These are phyloP conservation scores for Tuta absoluta DNA, from an alignment of 2,888 invertebrate species.

Conservation along the genomic window DNA sequence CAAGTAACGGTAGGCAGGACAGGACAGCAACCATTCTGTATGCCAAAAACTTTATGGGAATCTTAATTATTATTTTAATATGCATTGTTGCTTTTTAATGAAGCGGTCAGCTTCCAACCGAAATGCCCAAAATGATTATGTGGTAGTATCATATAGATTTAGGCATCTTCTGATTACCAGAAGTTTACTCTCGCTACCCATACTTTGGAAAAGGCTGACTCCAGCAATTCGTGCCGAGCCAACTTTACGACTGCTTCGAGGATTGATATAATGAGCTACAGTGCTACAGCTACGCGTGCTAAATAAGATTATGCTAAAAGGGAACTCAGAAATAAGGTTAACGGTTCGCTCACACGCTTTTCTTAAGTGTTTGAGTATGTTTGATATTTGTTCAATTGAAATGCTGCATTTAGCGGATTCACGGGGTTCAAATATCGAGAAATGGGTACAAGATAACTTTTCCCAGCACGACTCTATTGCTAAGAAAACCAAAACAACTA, in stretches of 20 bases:
- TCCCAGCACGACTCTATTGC: background rate
- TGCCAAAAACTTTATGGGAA: too few species aligned
- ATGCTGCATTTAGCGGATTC: background rate
- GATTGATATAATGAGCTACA: slow-evolving; percentile 23
- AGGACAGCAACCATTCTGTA: too few species aligned
- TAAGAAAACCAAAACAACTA: too few species aligned
- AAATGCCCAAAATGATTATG: too few species aligned
- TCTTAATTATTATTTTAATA: too few species aligned
- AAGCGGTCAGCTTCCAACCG: too few species aligned
- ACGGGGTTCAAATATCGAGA: background rate
- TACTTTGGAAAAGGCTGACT: background rate
- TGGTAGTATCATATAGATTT: too few species aligned
- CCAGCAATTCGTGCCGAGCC: slow-evolving; percentile 17
- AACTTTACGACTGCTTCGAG: slow-evolving; percentile 20
- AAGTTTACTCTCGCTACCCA: background rate
- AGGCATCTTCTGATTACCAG: too few species aligned
- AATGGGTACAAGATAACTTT: background rate
- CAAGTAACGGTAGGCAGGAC: too few species aligned
- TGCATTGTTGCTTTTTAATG: too few species aligned
- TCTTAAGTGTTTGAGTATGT: background rate
- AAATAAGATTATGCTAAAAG: slow-evolving; percentile 7
- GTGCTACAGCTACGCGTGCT: background rate
- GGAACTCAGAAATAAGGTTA: slow-evolving; percentile 17
- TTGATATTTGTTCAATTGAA: background rate
- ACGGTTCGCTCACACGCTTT: background rate